Conservation (phyloP, 1,140 invertebrate genomes). For the Galleria mellonella region DNA sequence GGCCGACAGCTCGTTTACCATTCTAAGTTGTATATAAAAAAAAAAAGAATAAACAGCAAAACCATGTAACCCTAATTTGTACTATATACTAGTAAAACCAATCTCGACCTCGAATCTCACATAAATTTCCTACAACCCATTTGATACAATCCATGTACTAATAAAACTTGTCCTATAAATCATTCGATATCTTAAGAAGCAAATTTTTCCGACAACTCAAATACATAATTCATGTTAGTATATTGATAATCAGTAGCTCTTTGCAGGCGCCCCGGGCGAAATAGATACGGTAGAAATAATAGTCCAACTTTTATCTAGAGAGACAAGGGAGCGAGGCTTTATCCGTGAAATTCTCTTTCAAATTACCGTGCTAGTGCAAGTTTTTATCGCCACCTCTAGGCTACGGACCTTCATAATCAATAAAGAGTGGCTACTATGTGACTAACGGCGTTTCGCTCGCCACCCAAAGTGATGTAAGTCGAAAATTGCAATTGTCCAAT, state of each 20-base stretch:
- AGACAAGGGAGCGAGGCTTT: constrained; percentile 42
- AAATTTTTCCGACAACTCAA: constrained; percentile 52
- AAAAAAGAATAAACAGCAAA: no score
- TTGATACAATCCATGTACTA: constrained; percentile 7
- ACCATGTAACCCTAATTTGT: no score
- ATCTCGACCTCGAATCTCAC: no score
- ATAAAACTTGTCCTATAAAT: constrained; percentile 48
- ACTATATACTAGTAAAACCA: no score
- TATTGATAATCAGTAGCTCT: constrained; percentile 45
- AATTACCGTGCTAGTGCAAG: constrained; percentile 46
- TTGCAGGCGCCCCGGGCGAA: constrained; percentile 28
- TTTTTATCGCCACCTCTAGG: constrained; percentile 45
- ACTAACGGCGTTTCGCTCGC: no score
- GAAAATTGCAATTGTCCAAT: no score
- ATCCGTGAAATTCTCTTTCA: constrained; percentile 47
- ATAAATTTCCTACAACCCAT: no score
- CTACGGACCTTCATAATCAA: constrained; percentile 39
- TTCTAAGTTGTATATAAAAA: no score
- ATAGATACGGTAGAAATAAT: constrained; percentile 47
- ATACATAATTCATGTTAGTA: constrained; percentile 60
- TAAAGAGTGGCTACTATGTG: constrained; percentile 29
- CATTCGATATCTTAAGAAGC: constrained; percentile 23
- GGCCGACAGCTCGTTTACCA: no score
- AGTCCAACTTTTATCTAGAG: constrained; percentile 57
- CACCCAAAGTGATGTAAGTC: no score